These are phyloP conservation scores for Platyscapa corneri DNA, from an alignment of 1,140 invertebrate genomes.

Conservation along the genomic window DNA sequence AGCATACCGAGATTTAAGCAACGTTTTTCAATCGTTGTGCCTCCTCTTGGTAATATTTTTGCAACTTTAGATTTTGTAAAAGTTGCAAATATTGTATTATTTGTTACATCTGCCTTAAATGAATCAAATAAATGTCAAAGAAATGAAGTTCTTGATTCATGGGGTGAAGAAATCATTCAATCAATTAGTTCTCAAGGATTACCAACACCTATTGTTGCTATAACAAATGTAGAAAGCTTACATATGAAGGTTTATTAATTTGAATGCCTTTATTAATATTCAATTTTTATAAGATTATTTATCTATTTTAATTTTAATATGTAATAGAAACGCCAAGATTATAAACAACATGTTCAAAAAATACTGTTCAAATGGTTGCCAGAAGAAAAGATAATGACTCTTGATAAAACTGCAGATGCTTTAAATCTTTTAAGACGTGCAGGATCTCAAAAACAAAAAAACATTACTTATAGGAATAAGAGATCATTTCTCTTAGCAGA, in stretches of 20 bases:
- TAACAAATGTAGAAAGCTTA: slow-evolving; percentile 85
- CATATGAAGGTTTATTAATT: slow-evolving; percentile 69
- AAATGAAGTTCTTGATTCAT: slow-evolving; percentile 80
- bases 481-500: slow-evolving; percentile 89
- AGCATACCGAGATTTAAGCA: slow-evolving; percentile 90
- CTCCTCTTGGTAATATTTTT: slow-evolving; percentile 78
- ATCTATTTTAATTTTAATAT: slow-evolving; percentile 40
- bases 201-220: slow-evolving; percentile 83
- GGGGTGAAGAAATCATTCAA: slow-evolving; percentile 84
- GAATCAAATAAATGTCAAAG: slow-evolving; percentile 67
- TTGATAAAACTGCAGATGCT: slow-evolving; percentile 86
- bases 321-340: slow-evolving; percentile 80
- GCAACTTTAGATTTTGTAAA: slow-evolving; percentile 88
- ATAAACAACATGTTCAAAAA: slow-evolving; percentile 85
- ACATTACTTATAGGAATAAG: slow-evolving; percentile 83
- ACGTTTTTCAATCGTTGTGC: slow-evolving; percentile 85
- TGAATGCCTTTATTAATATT: slow-evolving; percentile 10
- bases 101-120: slow-evolving; percentile 80
- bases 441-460: slow-evolving; percentile 86
- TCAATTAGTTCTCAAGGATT: slow-evolving; percentile 88
- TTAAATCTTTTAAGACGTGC: slow-evolving; percentile 86
- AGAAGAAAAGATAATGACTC: slow-evolving; percentile 85
- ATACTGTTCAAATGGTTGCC: slow-evolving; percentile 86
- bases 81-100: slow-evolving; percentile 87
- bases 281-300: slow-evolving; percentile 16